phyloP scores from a whole-genome alignment of 1,140 invertebrate genomes.

The Drosophila pallidifrons region DNA sequence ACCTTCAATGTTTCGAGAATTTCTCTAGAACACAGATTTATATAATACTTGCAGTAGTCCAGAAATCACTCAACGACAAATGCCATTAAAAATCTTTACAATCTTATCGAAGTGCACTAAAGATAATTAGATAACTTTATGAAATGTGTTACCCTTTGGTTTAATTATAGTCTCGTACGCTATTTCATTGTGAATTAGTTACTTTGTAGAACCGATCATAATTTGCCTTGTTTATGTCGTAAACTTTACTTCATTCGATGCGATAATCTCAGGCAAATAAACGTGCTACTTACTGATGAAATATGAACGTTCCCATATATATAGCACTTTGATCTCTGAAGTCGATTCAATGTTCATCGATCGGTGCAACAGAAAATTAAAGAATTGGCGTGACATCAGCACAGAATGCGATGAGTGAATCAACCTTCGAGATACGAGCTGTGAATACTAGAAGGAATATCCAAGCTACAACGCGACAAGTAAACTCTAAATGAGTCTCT shows the following conservation, averaged over 20 bases:
- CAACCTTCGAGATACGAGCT: slow-evolving; percentile 3
- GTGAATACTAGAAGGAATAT: slow-evolving; percentile 7
- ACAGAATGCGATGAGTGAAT: slow-evolving; percentile 12
- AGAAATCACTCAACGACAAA: too few species aligned
- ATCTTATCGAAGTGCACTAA: too few species aligned
- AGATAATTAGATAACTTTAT: too few species aligned
- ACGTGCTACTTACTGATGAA: slow-evolving; percentile 26
- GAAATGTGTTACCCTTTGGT: too few species aligned
- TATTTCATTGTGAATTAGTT: not conserved
- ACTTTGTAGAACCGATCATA: not conserved
- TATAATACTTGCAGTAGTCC: too few species aligned
- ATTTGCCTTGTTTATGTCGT: slow-evolving; percentile 3
- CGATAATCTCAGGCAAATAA: not conserved
- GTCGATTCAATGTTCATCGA: slow-evolving; percentile 3
- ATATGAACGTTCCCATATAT: not conserved
- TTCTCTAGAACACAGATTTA: too few species aligned
- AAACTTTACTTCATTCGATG: not conserved
- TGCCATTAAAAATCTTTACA: too few species aligned
- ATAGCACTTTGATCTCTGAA: slow-evolving; percentile 13
- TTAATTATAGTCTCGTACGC: not conserved
- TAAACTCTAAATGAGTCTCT: slow-evolving; percentile 14
- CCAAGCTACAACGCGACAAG: slow-evolving; percentile 13
- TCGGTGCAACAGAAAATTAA: not conserved
- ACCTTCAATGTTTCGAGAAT: too few species aligned
- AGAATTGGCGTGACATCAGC: slow-evolving; percentile 14